Conservation (phyloP, 2,888 invertebrate species). For the Seira sanloemensis region DNA sequence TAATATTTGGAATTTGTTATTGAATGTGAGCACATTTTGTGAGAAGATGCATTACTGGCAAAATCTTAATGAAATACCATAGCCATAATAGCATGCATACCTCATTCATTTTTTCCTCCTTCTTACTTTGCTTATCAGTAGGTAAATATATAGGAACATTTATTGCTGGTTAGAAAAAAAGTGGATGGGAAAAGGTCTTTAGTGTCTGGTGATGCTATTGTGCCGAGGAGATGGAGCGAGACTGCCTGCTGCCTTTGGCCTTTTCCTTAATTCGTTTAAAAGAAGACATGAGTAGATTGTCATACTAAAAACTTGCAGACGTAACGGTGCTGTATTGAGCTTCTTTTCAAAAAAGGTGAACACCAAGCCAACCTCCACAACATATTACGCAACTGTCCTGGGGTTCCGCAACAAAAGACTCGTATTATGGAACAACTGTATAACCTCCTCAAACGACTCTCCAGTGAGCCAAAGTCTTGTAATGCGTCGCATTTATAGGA, state of each 20-base stretch:
- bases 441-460: slow-evolving; percentile 8
- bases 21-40: slow-evolving; percentile 14
- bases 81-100: slow-evolving; percentile 3
- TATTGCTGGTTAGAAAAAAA: background rate
- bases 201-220: slow-evolving; percentile 17
- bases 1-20: slow-evolving; percentile 13
- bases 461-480: background rate
- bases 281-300: slow-evolving; percentile 11
- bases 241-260: slow-evolving; percentile 25
- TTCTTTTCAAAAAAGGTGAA: background rate
- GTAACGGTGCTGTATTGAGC: slow-evolving; percentile 15
- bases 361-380: background rate
- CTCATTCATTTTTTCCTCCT: background rate
- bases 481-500: background rate
- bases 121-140: background rate
- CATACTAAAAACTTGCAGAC: background rate
- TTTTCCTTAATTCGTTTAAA: slow-evolving; percentile 20
- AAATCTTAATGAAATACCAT: slow-evolving; percentile 10
- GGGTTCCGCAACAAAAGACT: background rate
- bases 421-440: too few relatives aligned
- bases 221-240: slow-evolving; percentile 19
- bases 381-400: background rate
- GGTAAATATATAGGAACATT: background rate
- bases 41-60: slow-evolving; percentile 10
- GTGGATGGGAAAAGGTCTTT: slow-evolving; percentile 14